Evolutionary conservation across 2,797 vertebrate genomes (phyloP).

Genomic region (Triplophysa yarkandensis): DNA sequence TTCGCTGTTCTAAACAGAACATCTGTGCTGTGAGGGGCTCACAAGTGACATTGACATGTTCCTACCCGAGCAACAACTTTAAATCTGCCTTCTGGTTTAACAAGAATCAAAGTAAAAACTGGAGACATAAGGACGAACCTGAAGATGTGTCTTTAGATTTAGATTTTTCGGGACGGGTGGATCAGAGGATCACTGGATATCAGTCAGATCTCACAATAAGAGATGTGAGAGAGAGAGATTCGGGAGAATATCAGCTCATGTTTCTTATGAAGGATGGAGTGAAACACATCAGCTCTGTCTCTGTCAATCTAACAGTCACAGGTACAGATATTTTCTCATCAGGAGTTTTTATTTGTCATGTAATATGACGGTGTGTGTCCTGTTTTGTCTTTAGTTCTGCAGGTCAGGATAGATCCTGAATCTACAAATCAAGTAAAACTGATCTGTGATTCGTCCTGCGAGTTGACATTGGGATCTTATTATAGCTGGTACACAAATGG

Average conservation of each 20-base stretch:
- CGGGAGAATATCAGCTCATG: slow-evolving; percentile 48
- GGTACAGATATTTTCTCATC: slow-evolving; percentile 23
- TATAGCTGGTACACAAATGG: slow-evolving; percentile 39
- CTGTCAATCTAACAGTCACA: slow-evolving; percentile 39
- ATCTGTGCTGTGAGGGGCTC: slow-evolving; percentile 37
- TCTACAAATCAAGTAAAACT: not conserved
- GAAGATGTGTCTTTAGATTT: slow-evolving; percentile 50
- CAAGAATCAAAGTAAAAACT: slow-evolving; percentile 40
- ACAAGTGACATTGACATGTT: slow-evolving; percentile 9
- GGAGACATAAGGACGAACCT: slow-evolving; percentile 32
- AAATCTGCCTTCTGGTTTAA: slow-evolving; percentile 45
- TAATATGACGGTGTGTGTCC: no score
- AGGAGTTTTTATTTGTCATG: not conserved
- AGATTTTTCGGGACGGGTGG: slow-evolving; percentile 44
- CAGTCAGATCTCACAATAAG: slow-evolving; percentile 17
- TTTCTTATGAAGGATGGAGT: slow-evolving; percentile 40
- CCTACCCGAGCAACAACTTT: not conserved
- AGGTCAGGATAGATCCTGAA: slow-evolving; percentile 8
- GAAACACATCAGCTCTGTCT: slow-evolving; percentile 24
- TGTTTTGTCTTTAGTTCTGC: slow-evolving; percentile 33
- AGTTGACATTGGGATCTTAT: not conserved
- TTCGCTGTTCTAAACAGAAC: not conserved
- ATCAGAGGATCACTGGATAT: not conserved
- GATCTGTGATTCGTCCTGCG: slow-evolving; percentile 39
- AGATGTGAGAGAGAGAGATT: slow-evolving; percentile 49